Evolutionary conservation across 2,113 vertebrate species (phyloP), one percentile per base, ranked within the genome.

Genomic region (Semnopithecus entellus): DNA sequence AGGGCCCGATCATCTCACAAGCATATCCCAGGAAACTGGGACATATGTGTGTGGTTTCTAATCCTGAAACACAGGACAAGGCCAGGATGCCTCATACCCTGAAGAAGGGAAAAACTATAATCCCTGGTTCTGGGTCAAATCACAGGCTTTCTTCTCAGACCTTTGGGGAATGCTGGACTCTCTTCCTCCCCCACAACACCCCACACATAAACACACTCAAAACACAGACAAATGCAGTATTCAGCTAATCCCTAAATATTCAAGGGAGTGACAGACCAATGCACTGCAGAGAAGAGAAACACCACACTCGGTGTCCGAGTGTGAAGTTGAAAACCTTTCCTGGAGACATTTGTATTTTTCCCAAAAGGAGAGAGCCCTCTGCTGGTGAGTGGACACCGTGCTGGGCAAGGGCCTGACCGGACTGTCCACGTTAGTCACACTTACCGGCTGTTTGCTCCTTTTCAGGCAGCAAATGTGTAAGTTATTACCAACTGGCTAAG

Each of bases 321-420:
- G 73, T 83, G 61, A 75, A 27, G 1, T 48, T 87, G 22, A 81
- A 97, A 92, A 66, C 18, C 79, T 78, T 93, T 89, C 81, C 78
- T 32, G 9, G 48, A 75, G 75, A 45, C 23, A 1, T 72, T 61
- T 78, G 12, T 70, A 13, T 93, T 95, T 97, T 97, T 96, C 92
- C 96, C 96, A 66, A 95, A 85, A 92, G 91, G 61, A 98, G 91
- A 92, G 95, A 79, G 88, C 87, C 96, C 97, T 97, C 97, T 98
- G 73, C 95, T 98, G 95, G 96, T 52, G 57, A 96, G 80, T 52
- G 66, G 90, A 89, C 68, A 81, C 95, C 91, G 86, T 43, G 1
- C 55, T 61, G 76, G 55, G 81, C 96, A 85, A 95, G 93, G 45
- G 52, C 35, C 45, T 48, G 38, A 38, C 50, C 18, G 35, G 72